Conservation (phyloP, 2,888 invertebrate genomes). For the Drosophila sordidula region DNA sequence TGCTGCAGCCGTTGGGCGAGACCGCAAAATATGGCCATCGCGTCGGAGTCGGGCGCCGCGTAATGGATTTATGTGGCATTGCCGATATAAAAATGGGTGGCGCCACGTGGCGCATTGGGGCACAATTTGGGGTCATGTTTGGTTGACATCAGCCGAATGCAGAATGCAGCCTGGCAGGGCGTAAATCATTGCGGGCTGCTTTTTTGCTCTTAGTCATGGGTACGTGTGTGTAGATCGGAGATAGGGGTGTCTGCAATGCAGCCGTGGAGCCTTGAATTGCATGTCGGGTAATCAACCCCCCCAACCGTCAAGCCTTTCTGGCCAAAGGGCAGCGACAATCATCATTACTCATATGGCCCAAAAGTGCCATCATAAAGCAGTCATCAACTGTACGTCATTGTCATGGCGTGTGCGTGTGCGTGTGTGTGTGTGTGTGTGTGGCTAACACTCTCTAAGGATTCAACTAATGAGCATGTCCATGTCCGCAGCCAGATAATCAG, state of each 20-base stretch:
- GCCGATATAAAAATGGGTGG: neutral
- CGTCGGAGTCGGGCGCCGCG: neutral
- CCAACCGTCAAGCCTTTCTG: neutral
- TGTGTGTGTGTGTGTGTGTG: slow-evolving; percentile 10
- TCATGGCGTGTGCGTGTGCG: slow-evolving; percentile 5
- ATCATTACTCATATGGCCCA: slow-evolving; percentile 59
- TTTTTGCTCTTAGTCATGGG: slow-evolving; percentile 14
- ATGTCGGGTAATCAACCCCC: slow-evolving; percentile 5
- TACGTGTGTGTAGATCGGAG: neutral
- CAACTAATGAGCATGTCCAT: slow-evolving; percentile 71
- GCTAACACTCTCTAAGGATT: slow-evolving; percentile 71
- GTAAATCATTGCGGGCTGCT: slow-evolving; percentile 48
- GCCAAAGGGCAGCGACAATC: slow-evolving; percentile 49
- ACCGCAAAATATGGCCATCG: slow-evolving; percentile 25
- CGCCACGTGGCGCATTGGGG: neutral
- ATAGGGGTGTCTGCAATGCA: neutral
- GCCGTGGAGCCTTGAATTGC: slow-evolving; percentile 22
- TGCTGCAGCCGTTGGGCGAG: slow-evolving; percentile 16
- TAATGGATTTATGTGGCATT: slow-evolving; percentile 44
- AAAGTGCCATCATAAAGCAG: slow-evolving; percentile 53
- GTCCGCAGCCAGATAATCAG: slow-evolving; percentile 51
- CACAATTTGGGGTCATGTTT: slow-evolving; percentile 69
- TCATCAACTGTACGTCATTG: slow-evolving; percentile 30
- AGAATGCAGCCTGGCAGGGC: slow-evolving; percentile 26
- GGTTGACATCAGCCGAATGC: slow-evolving; percentile 49